phyloP scores from a whole-genome alignment of 2,888 invertebrate species.

The Cheilosia scutellata region DNA sequence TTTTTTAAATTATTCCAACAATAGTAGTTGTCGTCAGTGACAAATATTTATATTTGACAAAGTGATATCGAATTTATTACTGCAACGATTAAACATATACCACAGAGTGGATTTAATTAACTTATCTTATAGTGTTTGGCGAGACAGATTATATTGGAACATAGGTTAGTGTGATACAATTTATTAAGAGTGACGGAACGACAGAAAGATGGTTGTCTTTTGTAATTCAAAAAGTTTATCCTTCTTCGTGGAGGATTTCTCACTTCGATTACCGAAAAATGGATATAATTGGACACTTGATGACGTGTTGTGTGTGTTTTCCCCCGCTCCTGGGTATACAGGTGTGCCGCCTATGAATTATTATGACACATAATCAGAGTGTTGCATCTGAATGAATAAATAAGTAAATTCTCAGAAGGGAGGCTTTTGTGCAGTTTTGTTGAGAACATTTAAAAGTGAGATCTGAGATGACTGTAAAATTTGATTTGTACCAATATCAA shows the following conservation, averaged over 20 bases:
- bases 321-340: too few relatives aligned
- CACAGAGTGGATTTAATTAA: not conserved
- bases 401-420: too few relatives aligned
- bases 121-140: slow-evolving; percentile 25
- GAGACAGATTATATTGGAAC: slow-evolving; percentile 2
- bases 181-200: slow-evolving; percentile 12
- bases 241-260: not conserved
- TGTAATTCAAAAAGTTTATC: slow-evolving; percentile 1
- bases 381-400: too few relatives aligned
- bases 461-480: too few relatives aligned
- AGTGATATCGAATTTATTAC: slow-evolving; percentile 23
- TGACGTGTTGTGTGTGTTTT: not conserved
- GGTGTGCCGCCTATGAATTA: too few relatives aligned
- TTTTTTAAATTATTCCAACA: slow-evolving; percentile 1
- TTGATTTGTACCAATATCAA: too few relatives aligned
- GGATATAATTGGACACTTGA: not conserved
- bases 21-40: slow-evolving; percentile 13
- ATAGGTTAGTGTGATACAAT: slow-evolving; percentile 23
- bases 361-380: too few relatives aligned
- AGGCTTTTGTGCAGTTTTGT: too few relatives aligned
- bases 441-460: too few relatives aligned
- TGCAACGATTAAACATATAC: slow-evolving; percentile 16
- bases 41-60: slow-evolving; percentile 24
- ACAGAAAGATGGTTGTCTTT: not conserved
- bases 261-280: not conserved